These are phyloP conservation scores for Hyperoplus immaculatus DNA, from an alignment of 2,797 vertebrate genomes.

Conservation along the genomic window DNA sequence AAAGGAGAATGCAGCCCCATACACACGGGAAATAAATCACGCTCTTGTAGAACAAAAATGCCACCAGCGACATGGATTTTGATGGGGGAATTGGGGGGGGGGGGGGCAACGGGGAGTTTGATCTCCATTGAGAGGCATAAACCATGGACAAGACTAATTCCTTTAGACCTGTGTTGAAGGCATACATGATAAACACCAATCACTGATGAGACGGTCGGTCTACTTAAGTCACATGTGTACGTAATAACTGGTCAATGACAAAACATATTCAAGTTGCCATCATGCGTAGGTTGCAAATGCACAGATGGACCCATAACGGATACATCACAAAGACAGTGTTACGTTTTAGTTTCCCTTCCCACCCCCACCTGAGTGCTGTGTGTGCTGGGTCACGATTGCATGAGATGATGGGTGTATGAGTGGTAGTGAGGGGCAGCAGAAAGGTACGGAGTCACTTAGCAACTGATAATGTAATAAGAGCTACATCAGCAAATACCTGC, in stretches of 20 bases:
- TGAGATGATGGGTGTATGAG: constrained; percentile 74
- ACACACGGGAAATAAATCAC: constrained; percentile 63
- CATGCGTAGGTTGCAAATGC: constrained; percentile 67
- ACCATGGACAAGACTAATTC: constrained; percentile 48
- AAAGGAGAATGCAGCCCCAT: constrained; percentile 62
- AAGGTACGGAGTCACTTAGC: constrained; percentile 57
- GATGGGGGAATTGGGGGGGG: constrained; percentile 52
- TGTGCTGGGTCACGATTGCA: constrained; percentile 56
- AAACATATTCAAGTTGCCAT: constrained; percentile 43
- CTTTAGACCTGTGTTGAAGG: constrained; percentile 15
- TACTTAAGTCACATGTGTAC: background rate
- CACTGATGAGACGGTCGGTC: constrained; percentile 26
- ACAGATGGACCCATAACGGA: constrained; percentile 42
- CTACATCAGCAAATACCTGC: constrained; percentile 24
- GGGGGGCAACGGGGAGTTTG: constrained; percentile 42
- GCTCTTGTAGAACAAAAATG: constrained; percentile 56
- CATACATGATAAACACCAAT: constrained; percentile 34
- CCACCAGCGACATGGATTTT: constrained; percentile 67
- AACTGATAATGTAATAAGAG: constrained; percentile 74
- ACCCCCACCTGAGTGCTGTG: constrained; percentile 11
- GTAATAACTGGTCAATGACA: constrained; percentile 35
- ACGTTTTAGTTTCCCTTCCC: constrained; percentile 15
- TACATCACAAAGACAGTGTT: constrained; percentile 56
- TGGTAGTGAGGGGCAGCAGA: constrained; percentile 60
- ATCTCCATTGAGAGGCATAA: constrained; percentile 48